Conservation (phyloP, 2,888 invertebrate species). For the Terebella lapidaria region DNA sequence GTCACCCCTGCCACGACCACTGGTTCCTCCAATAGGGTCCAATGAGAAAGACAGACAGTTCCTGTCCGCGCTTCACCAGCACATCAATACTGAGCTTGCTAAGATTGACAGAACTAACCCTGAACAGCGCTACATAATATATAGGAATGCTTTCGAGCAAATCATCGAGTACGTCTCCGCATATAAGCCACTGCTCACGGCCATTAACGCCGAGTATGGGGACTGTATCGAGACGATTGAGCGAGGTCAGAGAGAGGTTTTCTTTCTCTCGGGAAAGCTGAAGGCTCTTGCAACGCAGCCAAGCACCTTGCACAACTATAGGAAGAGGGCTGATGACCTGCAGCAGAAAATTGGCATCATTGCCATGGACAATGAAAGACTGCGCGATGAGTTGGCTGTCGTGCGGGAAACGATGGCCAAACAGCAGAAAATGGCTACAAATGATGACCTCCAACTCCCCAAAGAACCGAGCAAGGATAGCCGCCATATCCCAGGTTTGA, state of each 20-base stretch:
- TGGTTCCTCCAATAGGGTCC: not conserved
- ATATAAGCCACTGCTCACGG: conserved; percentile 45
- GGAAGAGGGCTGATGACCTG: conserved; percentile 44
- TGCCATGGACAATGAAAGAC: not conserved
- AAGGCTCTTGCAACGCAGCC: conserved; percentile 49
- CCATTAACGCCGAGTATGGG: conserved; percentile 51
- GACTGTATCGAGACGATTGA: conserved; percentile 46
- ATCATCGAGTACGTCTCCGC: conserved; percentile 47
- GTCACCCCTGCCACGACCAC: not conserved
- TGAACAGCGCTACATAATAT: conserved; percentile 1
- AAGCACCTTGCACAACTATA: conserved; percentile 46
- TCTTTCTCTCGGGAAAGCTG: conserved; percentile 44
- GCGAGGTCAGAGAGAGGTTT: conserved; percentile 43
- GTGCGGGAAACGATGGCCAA: not conserved
- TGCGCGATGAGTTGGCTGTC: not conserved
- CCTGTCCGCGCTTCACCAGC: not conserved
- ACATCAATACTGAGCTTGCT: not conserved
- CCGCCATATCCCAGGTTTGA: not conserved
- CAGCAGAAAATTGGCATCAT: conserved; percentile 34
- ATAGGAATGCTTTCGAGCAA: conserved; percentile 24
- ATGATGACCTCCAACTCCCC: not conserved
- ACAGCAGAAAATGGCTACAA: not conserved
- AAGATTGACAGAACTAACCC: not conserved
- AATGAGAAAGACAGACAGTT: conserved; percentile 1
- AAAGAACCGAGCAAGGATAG: not conserved